Evolutionary conservation across 2,888 invertebrate species (phyloP).

Genomic region (Mythimna loreyi): DNA sequence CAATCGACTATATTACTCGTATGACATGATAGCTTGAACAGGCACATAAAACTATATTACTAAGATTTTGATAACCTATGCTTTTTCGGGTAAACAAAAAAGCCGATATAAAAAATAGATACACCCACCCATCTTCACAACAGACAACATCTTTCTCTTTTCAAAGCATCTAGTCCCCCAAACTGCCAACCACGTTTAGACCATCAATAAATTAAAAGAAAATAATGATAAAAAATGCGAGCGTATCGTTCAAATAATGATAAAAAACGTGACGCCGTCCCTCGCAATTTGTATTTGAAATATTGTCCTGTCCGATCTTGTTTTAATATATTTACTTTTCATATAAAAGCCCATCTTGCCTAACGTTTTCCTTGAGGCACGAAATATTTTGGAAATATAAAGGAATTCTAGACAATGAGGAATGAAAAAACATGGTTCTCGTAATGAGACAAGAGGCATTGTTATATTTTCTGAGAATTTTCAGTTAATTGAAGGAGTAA

Average conservation of each 20-base stretch:
- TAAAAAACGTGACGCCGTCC: slow-evolving; percentile 69
- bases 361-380: slow-evolving; percentile 13
- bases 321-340: slow-evolving; percentile 55
- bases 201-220: slow-evolving; percentile 62
- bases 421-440: slow-evolving; percentile 12
- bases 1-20: background rate
- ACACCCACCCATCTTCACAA: background rate
- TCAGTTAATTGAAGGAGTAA: background rate
- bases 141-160: background rate
- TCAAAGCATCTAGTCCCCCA: slow-evolving; percentile 4
- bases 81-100: too few species aligned
- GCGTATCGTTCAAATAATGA: slow-evolving; percentile 54
- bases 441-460: slow-evolving; percentile 8
- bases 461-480: background rate
- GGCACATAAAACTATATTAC: too few species aligned
- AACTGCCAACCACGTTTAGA: slow-evolving; percentile 42
- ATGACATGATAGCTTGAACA: too few species aligned
- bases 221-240: slow-evolving; percentile 65
- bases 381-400: slow-evolving; percentile 11
- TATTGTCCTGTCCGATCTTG: slow-evolving; percentile 51
- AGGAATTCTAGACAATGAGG: slow-evolving; percentile 2
- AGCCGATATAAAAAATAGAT: background rate
- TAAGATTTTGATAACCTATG: too few species aligned
- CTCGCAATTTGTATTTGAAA: slow-evolving; percentile 67
- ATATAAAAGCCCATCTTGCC: slow-evolving; percentile 11